Conservation (phyloP, 2,113 vertebrate genomes). For the Hydrochoerus hydrochaeris region DNA sequence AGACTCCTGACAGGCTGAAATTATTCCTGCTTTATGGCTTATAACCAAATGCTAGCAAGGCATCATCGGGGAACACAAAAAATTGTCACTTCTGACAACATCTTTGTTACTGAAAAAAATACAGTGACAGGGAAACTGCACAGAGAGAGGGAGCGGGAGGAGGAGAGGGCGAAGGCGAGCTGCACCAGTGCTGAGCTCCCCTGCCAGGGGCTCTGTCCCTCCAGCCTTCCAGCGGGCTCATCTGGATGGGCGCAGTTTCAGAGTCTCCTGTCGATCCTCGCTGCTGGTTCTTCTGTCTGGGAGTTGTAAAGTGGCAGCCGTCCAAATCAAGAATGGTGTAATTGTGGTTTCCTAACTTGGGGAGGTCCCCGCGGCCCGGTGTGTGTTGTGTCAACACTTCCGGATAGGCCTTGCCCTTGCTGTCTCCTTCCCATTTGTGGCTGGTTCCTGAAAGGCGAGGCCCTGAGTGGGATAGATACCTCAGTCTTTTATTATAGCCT, state of each 20-base stretch:
- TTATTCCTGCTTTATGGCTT: slow-evolving; percentile 92
- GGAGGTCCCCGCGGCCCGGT: slow-evolving; percentile 54
- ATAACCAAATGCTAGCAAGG: slow-evolving; percentile 91
- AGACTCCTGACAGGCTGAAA: slow-evolving; percentile 92
- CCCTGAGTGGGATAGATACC: neutral
- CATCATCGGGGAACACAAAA: slow-evolving; percentile 89
- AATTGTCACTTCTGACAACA: slow-evolving; percentile 92
- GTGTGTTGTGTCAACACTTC: slow-evolving; percentile 74
- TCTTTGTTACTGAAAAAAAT: slow-evolving; percentile 89
- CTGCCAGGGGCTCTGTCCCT: slow-evolving; percentile 60
- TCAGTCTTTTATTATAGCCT: neutral
- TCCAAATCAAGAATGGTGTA: slow-evolving; percentile 66
- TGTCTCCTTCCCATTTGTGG: slow-evolving; percentile 59
- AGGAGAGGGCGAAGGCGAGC: neutral
- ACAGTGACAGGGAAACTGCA: slow-evolving; percentile 83
- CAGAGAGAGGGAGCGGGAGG: slow-evolving; percentile 54
- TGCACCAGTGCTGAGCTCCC: slow-evolving; percentile 79
- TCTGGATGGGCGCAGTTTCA: neutral
- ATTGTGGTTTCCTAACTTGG: slow-evolving; percentile 69
- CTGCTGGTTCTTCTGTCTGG: neutral
- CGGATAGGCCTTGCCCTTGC: slow-evolving; percentile 58
- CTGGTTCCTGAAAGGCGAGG: slow-evolving; percentile 36
- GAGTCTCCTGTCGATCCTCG: slow-evolving; percentile 59
- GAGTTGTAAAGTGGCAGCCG: slow-evolving; percentile 66
- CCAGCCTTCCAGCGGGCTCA: slow-evolving; percentile 53